Evolutionary conservation across 1,140 invertebrate species (phyloP).

Genomic region (Coenobita brevimanus): DNA sequence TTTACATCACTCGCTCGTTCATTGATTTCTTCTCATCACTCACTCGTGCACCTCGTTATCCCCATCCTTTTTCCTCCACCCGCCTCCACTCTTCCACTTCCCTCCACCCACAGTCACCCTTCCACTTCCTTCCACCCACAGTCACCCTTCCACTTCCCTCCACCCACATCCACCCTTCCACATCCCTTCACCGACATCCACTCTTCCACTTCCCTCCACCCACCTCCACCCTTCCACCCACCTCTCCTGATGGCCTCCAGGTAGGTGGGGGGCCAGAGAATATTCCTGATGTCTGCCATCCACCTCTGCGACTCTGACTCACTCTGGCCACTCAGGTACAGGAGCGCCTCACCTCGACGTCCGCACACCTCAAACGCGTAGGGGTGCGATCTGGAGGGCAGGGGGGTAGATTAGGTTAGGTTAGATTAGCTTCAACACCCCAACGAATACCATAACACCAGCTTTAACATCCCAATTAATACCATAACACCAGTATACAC

Average conservation of each 20-base stretch:
- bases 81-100: background rate
- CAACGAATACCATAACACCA: too few relatives aligned
- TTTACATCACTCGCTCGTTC: background rate
- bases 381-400: conserved; percentile 29
- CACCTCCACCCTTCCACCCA: too few relatives aligned
- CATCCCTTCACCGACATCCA: background rate
- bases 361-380: conserved; percentile 57
- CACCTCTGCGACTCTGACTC: conserved; percentile 49
- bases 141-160: background rate
- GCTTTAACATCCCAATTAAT: background rate
- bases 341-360: conserved; percentile 43
- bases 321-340: conserved; percentile 54
- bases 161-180: background rate
- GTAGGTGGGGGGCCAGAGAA: conserved; percentile 53
- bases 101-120: background rate
- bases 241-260: conserved; percentile 57
- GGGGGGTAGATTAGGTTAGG: too few relatives aligned
- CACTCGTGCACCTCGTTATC: background rate
- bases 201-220: background rate
- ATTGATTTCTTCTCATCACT: background rate
- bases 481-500: too few relatives aligned
- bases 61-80: background rate
- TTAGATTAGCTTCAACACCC: background rate
- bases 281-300: conserved; percentile 54
- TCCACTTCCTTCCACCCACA: background rate